Evolutionary conservation across 2,888 invertebrate species (phyloP).

Genomic region (Aplocera efformata): DNA sequence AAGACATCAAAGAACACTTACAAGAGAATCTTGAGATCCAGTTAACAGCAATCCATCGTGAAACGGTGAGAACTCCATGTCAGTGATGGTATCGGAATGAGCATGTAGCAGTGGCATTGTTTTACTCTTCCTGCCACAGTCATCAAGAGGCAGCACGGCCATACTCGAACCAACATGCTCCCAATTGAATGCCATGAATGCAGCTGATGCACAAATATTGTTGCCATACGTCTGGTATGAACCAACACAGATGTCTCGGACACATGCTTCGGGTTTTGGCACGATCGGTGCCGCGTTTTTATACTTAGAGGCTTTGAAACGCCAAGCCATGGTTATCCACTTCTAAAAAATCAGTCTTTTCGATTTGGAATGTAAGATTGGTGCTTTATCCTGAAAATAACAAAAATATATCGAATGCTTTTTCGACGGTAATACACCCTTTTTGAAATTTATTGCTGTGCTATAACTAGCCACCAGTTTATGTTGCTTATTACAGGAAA

Average conservation of each 20-base stretch:
- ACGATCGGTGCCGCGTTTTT: slow-evolving; percentile 98
- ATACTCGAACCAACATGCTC: slow-evolving; percentile 95
- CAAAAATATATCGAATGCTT: too few relatives aligned
- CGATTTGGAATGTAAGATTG: slow-evolving; percentile 64
- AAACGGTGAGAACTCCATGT: slow-evolving; percentile 97
- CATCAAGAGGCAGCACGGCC: slow-evolving; percentile 92
- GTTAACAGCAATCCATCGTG: slow-evolving; percentile 95
- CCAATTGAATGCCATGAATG: slow-evolving; percentile 97
- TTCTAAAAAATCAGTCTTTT: slow-evolving; percentile 66
- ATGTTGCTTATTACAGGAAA: too few relatives aligned
- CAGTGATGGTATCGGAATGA: slow-evolving; percentile 94
- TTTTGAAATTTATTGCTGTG: too few relatives aligned
- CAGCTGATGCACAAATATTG: slow-evolving; percentile 95
- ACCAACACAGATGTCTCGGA: slow-evolving; percentile 94
- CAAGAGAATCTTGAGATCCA: slow-evolving; percentile 92
- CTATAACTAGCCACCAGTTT: too few relatives aligned
- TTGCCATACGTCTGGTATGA: slow-evolving; percentile 97
- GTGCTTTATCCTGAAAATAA: slow-evolving; percentile 46
- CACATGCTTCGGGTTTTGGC: slow-evolving; percentile 95
- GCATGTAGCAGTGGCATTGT: slow-evolving; percentile 92
- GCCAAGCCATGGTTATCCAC: slow-evolving; percentile 89
- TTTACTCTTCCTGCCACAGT: slow-evolving; percentile 93
- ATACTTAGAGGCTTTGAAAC: slow-evolving; percentile 98
- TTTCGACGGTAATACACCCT: too few relatives aligned
- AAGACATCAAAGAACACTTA: slow-evolving; percentile 50